Conservation (phyloP, 2,113 vertebrate species). For the Nesogale talazaci region DNA sequence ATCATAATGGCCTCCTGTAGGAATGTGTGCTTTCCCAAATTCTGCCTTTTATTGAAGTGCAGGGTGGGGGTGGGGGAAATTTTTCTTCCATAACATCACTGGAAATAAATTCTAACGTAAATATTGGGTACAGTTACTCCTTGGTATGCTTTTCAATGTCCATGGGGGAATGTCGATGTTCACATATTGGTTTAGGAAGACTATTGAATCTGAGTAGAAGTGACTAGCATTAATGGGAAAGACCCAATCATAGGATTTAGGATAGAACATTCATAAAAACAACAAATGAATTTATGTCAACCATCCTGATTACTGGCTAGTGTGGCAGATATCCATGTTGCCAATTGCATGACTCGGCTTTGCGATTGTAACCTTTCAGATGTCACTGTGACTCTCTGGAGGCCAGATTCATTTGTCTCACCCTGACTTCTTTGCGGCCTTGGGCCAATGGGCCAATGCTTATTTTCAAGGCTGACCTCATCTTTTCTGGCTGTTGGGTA, state of each 20-base stretch:
- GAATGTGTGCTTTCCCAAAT: too few species aligned
- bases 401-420: conserved; percentile 2
- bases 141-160: background rate
- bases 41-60: background rate
- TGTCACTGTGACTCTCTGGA: background rate
- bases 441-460: conserved; percentile 54
- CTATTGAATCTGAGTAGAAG: background rate
- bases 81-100: background rate
- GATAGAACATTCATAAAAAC: background rate
- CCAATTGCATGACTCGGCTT: background rate
- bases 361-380: conserved; percentile 1
- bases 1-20: background rate
- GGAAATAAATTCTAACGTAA: conserved; percentile 2
- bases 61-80: background rate
- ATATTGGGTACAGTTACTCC: background rate
- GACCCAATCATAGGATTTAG: background rate
- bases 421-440: conserved; percentile 43
- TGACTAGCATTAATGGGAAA: background rate
- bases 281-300: background rate
- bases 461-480: conserved; percentile 77
- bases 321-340: background rate
- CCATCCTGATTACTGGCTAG: background rate
- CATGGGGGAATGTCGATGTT: background rate
- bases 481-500: conserved; percentile 72
- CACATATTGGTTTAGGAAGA: background rate